These are phyloP conservation scores for Drosophila vallismaia DNA, from an alignment of 2,888 invertebrate genomes.

Conservation along the genomic window DNA sequence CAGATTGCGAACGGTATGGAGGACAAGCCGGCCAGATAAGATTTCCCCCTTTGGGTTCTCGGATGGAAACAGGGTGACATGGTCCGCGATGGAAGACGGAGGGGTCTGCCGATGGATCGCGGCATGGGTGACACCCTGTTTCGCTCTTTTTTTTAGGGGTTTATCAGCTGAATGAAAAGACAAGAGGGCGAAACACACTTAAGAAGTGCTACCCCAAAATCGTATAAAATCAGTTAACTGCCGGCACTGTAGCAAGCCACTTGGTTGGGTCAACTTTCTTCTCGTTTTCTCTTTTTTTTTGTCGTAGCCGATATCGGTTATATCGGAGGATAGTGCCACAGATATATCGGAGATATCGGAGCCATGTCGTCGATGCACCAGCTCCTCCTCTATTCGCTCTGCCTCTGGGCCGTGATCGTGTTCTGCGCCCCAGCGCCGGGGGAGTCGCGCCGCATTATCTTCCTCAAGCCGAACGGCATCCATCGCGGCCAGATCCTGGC, in stretches of 20 bases:
- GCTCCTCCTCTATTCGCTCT: conserved; percentile 54
- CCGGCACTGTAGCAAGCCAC: conserved; percentile 67
- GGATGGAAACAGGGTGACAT: conserved; percentile 56
- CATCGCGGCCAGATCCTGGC: conserved; percentile 75
- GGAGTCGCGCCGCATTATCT: conserved; percentile 78
- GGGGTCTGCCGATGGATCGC: neutral
- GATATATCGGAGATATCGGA: neutral
- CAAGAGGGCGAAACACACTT: conserved; percentile 45
- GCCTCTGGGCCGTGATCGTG: conserved; percentile 60
- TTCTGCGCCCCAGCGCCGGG: conserved; percentile 59
- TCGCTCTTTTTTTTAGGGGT: conserved; percentile 16
- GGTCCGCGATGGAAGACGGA: neutral
- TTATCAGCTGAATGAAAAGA: conserved; percentile 56
- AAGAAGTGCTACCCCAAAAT: conserved; percentile 57
- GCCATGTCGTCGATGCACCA: conserved; percentile 45
- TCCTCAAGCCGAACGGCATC: conserved; percentile 68
- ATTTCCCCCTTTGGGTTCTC: conserved; percentile 29
- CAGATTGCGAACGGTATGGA: conserved; percentile 62
- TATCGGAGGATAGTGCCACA: neutral
- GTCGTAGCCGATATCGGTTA: neutral
- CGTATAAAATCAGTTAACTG: conserved; percentile 75
- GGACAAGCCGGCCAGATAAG: conserved; percentile 58
- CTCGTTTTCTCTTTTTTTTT: neutral
- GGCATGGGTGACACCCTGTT: conserved; percentile 44
- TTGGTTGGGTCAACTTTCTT: conserved; percentile 26